Evolutionary conservation across 2,888 invertebrate species (phyloP), one percentile per base, ranked within the genome.

Genomic region (Latheticus oryzae): DNA sequence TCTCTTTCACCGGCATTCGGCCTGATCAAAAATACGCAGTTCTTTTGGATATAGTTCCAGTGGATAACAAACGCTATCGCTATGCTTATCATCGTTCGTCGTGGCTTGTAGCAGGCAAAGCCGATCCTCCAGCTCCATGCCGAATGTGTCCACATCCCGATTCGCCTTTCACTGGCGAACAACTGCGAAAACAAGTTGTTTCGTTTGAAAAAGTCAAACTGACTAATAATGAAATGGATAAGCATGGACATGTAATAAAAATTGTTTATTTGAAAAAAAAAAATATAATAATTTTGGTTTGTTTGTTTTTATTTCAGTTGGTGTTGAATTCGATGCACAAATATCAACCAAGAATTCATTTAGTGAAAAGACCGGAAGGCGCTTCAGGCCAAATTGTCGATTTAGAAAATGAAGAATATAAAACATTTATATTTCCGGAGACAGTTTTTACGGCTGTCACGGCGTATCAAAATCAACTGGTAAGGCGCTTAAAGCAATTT

Each of bases 401-500:
- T 75, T 81, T 91, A 68, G 87, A 89, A 66, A 83, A 84, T 47
- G 90, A 91, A 76, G 86, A 88, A 69, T 88, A 87, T 79, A 86
- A 88, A 73, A 90, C 90, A 42, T 91, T 88, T 78, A 82, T 90
- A 69, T 92, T 90, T 79, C 88, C 90, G 8, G 91, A 92, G 79
- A 88, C 90, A 12, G 88, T 90, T 63, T 92, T 92, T 81, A 92
- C 91, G 60, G 92, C 91, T 38, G 92, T 93, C 64, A 92, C 92
- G 45, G 92, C 92, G 60, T 92, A 92, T 82, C 92, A 92, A 78
- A 92, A 92, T 79, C 91, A 92, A 78, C 80, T 93, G 84, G 91
- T 92, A 77, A 85, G 87, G n/a, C n/a, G n/a, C n/a, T n/a, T n/a
- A n/a, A n/a, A n/a, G n/a, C n/a, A n/a, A n/a, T n/a, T n/a, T n/a